A percentile compares a stretch with the other conserved stretches of the same genome.
Evolutionary conservation across 1,140 invertebrate species (phyloP).

Genomic region (Sycophaga agraensis): DNA sequence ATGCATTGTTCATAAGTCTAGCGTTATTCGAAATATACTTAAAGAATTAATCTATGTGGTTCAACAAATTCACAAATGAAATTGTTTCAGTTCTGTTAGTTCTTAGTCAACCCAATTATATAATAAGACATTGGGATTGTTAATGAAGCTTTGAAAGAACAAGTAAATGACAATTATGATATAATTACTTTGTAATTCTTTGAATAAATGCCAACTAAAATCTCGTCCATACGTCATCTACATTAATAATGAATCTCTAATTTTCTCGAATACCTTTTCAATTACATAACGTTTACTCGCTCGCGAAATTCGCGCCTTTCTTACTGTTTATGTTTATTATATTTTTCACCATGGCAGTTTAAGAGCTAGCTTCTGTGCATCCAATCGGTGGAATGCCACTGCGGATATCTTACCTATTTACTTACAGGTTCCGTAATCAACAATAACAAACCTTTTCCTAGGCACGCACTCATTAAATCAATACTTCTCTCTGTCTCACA

Average conservation of each 20-base stretch:
- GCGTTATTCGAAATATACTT: too few species aligned
- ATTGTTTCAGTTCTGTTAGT: too few species aligned
- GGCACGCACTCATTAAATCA: slow-evolving; percentile 27
- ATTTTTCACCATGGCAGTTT: slow-evolving; percentile 51
- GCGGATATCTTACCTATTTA: slow-evolving; percentile 49
- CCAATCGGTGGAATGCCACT: slow-evolving; percentile 31
- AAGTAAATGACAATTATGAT: too few species aligned
- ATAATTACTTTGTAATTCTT: too few species aligned
- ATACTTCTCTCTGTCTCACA: background rate
- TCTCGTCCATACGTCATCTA: background rate
- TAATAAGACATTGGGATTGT: too few species aligned
- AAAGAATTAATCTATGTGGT: too few species aligned
- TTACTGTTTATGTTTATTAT: slow-evolving; percentile 28
- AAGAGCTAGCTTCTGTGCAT: slow-evolving; percentile 53
- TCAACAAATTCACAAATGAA: too few species aligned
- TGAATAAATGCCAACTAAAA: background rate
- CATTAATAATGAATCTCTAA: background rate
- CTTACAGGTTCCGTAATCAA: slow-evolving; percentile 44
- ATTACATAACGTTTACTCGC: background rate
- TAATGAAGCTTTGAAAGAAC: too few species aligned
- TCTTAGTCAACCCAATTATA: too few species aligned
- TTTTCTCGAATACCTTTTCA: background rate
- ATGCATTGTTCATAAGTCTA: too few species aligned
- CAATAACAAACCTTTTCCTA: slow-evolving; percentile 30
- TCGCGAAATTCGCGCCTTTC: background rate